Base-by-base conservation (phyloP, 2,113 vertebrate genomes). In the Mirounga angustirostris region DNA sequence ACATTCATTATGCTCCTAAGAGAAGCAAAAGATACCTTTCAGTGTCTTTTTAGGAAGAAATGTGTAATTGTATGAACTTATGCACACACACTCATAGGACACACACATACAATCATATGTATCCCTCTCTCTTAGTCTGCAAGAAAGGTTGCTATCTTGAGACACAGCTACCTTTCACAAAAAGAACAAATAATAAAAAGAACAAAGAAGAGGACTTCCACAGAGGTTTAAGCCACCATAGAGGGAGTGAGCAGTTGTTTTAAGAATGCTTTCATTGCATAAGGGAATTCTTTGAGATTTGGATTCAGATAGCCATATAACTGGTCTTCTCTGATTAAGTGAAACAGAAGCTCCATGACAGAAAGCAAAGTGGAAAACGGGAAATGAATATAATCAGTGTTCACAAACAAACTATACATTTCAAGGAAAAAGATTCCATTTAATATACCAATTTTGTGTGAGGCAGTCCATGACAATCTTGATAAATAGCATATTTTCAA, bases 101-200 rank as follows among this genome's bases (percentile, higher is more conserved):
- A 24, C 40, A 33, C 12, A 18, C 3, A 21, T 18, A 24, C 56
- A 85, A n/a, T 13, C 46, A 83, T 40, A 24, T 26, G 28, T 67
- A 6, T 12, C 4, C 4, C 24, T 71, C 36, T 93, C 36, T 21
- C 26, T 84, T 18, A 50, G 33, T 85, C 16, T 58, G 36, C 4
- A 33, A 61, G 79, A 82, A 88, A n/a, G 43, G 40, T 46, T 90
- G 43, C 36, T 87, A 33, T 61, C 88, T 93, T 80, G 78, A 74
- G 40, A 81, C 8, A 54, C 2, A 30, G 30, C 2, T 83, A 78
- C 16, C 8, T 96, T 89, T 95, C 28, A 80, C 50, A 74, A 36
- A 69, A 89, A 96, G 52, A 88, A 76, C 33, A 71, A 80, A 80
- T 74, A 88, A 95, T 58, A 79, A 85, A 81, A 92, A 96, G 61